Evolutionary conservation across 2,888 invertebrate genomes (phyloP).

Genomic region (Brenthis hecate): DNA sequence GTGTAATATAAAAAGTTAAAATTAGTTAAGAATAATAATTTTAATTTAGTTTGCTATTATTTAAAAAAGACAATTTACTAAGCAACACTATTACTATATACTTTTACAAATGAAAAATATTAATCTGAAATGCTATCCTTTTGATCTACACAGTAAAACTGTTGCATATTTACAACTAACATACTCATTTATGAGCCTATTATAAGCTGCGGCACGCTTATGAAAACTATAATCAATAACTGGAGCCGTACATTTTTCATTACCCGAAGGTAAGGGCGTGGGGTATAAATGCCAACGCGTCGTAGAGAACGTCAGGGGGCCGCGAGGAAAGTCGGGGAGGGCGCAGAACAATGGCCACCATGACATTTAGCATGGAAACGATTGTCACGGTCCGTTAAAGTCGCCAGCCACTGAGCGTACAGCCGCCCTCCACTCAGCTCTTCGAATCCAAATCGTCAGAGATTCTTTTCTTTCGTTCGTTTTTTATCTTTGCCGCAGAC

Average conservation of each 20-base stretch:
- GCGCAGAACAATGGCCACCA: constrained; percentile 77
- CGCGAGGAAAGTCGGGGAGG: constrained; percentile 49
- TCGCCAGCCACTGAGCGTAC: constrained; percentile 68
- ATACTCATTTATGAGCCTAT: not conserved
- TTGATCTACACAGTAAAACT: not conserved
- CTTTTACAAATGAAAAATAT: too few relatives aligned
- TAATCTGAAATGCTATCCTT: too few relatives aligned
- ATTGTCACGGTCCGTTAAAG: constrained; percentile 78
- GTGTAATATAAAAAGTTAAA: too few relatives aligned
- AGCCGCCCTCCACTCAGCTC: constrained; percentile 63
- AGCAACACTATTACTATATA: too few relatives aligned
- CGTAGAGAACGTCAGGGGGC: constrained; percentile 61
- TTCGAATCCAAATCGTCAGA: constrained; percentile 61
- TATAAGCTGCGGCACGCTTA: constrained; percentile 5
- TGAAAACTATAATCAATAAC: constrained; percentile 55
- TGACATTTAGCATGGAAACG: constrained; percentile 82
- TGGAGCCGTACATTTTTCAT: constrained; percentile 66
- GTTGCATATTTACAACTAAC: constrained; percentile 26
- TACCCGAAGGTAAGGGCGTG: constrained; percentile 64
- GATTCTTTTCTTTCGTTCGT: constrained; percentile 48
- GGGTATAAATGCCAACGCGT: constrained; percentile 72
- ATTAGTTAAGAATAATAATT: too few relatives aligned
- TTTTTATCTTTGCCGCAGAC: constrained; percentile 48
- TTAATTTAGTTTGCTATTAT: too few relatives aligned
- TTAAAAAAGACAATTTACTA: too few relatives aligned